Base-by-base conservation (phyloP, 2,888 invertebrate genomes). In the Amiota communis region DNA sequence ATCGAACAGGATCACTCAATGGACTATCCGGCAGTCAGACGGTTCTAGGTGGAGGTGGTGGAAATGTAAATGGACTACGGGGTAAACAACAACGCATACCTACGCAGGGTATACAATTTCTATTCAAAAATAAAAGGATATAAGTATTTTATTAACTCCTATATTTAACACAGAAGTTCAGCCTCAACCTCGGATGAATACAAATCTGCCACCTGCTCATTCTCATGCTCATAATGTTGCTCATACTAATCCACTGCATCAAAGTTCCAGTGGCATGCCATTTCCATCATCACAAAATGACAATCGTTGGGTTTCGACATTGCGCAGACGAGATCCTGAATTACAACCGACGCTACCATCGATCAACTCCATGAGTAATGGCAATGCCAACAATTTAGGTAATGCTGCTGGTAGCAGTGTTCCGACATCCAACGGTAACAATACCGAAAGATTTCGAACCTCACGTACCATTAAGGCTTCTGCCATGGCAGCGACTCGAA, bases 291-390 rank as follows among this genome's bases (percentile, higher is more conserved):
- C 88, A 76, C 89, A 89, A 72, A 92, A 92, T 75, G 93, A 93
- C 79, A 89, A 85, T 59, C 92, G 93, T 84, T 94, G 94, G 94
- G 93, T 93, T n/a, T 93, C 93, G 0, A 93, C 93, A 9, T 87
- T 94, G 13, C 90, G 94, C 8, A 91, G 92, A 75, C 90, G 93
- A 71, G 93, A 94, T 87, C 93, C 93, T 0, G 92, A 93, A 79
- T 88, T 93, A 15, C 92, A 93, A 81, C 93, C 93, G 0, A 92
- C 93, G 2, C 85, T 94, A 77, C 94, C 94, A 20, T 92, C 93
- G 1, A 93, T 94, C 73, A 90, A 91, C 75, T 85, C 70, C 75
- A 85, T 76, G 53, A 51, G 74, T 9, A 84, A 84, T 70, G 80
- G 75, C 83, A 79, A 70, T 79, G 76, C 69, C 73, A 88, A 86